A percentile compares a stretch with the other conserved stretches of the same genome.
Evolutionary conservation across 2,888 invertebrate species (phyloP).

Genomic region (Rotaria magnacalcarata): DNA sequence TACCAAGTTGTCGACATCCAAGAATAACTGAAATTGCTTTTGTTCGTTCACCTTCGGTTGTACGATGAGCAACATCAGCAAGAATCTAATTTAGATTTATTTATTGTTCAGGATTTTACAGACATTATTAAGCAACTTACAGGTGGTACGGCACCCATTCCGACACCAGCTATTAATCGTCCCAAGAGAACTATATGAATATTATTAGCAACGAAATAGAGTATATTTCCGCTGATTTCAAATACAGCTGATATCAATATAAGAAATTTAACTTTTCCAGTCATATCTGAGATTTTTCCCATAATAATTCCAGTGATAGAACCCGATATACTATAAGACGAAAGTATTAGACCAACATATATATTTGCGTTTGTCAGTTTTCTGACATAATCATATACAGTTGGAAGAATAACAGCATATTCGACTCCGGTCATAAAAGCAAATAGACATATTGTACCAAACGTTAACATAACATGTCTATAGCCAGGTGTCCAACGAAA

Average conservation of each 20-base stretch:
- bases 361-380: slow-evolving; percentile 48
- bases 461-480: slow-evolving; percentile 23
- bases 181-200: slow-evolving; percentile 58
- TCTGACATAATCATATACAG: slow-evolving; percentile 55
- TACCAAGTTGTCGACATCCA: slow-evolving; percentile 45
- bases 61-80: slow-evolving; percentile 38
- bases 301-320: slow-evolving; percentile 50
- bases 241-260: slow-evolving; percentile 56
- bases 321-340: slow-evolving; percentile 59
- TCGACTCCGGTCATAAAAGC: slow-evolving; percentile 59
- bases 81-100: not conserved
- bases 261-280: slow-evolving; percentile 55
- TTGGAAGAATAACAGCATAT: slow-evolving; percentile 61
- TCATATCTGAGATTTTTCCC: slow-evolving; percentile 53
- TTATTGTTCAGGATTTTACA: too few relatives aligned
- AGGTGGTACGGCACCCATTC: slow-evolving; percentile 38
- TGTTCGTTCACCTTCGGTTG: slow-evolving; percentile 35
- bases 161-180: slow-evolving; percentile 58
- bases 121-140: not conserved
- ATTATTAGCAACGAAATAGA: slow-evolving; percentile 59
- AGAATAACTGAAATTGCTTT: slow-evolving; percentile 40
- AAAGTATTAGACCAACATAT: slow-evolving; percentile 58
- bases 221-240: slow-evolving; percentile 57
- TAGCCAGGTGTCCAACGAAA: slow-evolving; percentile 13
- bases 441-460: slow-evolving; percentile 50